Conservation (phyloP, 2,797 vertebrate genomes). For the Syngnathus rostellatus region DNA sequence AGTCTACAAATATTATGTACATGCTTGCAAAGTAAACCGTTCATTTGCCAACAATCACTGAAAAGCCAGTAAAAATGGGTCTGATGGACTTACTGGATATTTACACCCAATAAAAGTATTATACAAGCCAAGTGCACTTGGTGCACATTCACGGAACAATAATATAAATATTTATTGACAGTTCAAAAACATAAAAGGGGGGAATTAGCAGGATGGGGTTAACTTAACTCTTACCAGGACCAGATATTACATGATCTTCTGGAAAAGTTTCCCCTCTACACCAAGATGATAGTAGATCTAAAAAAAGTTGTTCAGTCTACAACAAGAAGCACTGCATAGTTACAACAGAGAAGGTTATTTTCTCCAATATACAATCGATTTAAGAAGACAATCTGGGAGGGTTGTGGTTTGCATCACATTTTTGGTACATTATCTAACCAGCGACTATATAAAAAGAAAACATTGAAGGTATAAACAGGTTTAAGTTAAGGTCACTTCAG, state of each 20-base stretch:
- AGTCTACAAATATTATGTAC: slow-evolving; percentile 82
- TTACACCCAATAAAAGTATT: slow-evolving; percentile 62
- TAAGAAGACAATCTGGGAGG: slow-evolving; percentile 29
- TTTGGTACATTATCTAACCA: slow-evolving; percentile 39
- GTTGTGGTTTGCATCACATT: slow-evolving; percentile 31
- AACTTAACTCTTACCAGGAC: slow-evolving; percentile 8
- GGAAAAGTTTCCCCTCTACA: slow-evolving; percentile 1
- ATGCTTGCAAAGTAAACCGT: slow-evolving; percentile 76
- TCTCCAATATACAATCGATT: slow-evolving; percentile 47
- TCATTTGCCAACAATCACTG: slow-evolving; percentile 79
- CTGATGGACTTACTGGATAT: slow-evolving; percentile 48
- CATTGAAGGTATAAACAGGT: slow-evolving; percentile 12
- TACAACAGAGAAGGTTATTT: slow-evolving; percentile 34
- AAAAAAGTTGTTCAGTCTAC: slow-evolving; percentile 35
- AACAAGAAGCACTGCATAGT: slow-evolving; percentile 59
- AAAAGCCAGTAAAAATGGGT: slow-evolving; percentile 52
- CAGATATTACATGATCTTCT: slow-evolving; percentile 11
- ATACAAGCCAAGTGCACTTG: slow-evolving; percentile 61
- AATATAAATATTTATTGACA: slow-evolving; percentile 71
- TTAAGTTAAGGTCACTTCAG: slow-evolving; percentile 60
- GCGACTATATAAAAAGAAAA: neutral
- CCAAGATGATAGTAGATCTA: slow-evolving; percentile 18
- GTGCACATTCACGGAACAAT: slow-evolving; percentile 51
- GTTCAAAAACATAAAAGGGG: neutral
- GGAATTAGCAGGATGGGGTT: neutral